Percentiles rank a stretch among this genome's conserved stretches.
phyloP scores from a whole-genome alignment of 1,140 invertebrate species.

The Caenorhabditis remanei region DNA sequence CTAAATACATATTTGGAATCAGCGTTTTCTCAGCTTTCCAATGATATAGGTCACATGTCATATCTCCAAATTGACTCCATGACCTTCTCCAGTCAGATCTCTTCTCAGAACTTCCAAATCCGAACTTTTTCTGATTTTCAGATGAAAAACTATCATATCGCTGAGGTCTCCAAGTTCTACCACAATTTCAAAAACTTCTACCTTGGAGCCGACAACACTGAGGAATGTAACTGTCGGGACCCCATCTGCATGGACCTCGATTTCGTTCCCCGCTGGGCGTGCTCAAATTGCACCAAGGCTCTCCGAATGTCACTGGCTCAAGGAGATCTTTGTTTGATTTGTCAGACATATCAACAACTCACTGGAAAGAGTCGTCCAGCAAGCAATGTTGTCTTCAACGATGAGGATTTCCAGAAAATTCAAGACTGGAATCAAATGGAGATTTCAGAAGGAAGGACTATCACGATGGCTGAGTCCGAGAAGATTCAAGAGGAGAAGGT shows the following conservation, averaged over 20 bases:
- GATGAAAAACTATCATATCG: background rate
- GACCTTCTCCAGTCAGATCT: no score
- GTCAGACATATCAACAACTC: background rate
- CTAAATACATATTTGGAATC: no score
- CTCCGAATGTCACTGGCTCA: background rate
- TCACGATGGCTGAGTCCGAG: background rate
- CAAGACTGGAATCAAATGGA: background rate
- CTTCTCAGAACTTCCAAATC: no score
- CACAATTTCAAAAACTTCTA: background rate
- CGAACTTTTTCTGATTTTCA: no score
- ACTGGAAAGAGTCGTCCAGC: background rate
- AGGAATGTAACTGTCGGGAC: background rate
- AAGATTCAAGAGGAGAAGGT: background rate
- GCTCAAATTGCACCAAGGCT: background rate
- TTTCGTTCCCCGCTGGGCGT: background rate
- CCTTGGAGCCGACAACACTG: background rate
- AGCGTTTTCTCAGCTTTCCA: no score
- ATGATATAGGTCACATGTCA: no score
- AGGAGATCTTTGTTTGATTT: background rate
- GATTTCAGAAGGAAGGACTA: background rate
- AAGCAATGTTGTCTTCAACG: background rate
- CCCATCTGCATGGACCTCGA: background rate
- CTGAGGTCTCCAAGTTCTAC: background rate
- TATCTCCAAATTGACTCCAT: no score
- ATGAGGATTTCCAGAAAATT: background rate